Conservation (phyloP, 2,888 invertebrate species). For the Drosophila nigricruria region DNA sequence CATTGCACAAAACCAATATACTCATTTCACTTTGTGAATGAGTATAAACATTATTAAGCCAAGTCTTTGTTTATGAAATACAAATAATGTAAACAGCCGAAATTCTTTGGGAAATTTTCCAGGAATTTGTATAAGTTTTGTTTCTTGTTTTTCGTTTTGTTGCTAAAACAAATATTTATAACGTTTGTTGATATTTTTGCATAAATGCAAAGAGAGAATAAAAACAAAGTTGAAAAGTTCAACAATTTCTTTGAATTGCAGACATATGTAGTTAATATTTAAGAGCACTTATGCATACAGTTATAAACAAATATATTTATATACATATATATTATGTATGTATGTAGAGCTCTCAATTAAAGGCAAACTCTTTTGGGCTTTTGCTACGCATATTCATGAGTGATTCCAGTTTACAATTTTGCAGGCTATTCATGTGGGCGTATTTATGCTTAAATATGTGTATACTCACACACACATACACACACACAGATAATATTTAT, state of each 20-base stretch:
- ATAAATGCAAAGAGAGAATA: not conserved
- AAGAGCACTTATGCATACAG: not conserved
- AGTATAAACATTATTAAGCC: not conserved
- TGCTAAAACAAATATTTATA: slow-evolving; percentile 8
- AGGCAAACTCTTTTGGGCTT: not conserved
- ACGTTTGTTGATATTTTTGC: slow-evolving; percentile 6
- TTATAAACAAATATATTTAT: not conserved
- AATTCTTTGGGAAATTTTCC: slow-evolving; percentile 1
- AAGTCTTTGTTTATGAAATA: not conserved
- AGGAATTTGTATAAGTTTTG: not conserved
- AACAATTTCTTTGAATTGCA: not conserved
- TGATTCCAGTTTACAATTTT: slow-evolving; percentile 25
- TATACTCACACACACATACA: not conserved
- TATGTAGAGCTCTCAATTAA: slow-evolving; percentile 17
- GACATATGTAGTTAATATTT: slow-evolving; percentile 9
- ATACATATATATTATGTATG: not conserved
- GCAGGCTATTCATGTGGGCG: slow-evolving; percentile 10
- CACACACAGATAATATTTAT: not conserved
- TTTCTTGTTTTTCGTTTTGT: not conserved
- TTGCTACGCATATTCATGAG: slow-evolving; percentile 9
- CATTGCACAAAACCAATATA: too few species aligned
- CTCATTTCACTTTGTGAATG: too few species aligned
- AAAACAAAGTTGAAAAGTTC: slow-evolving; percentile 6
- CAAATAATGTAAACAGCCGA: not conserved
- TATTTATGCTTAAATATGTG: slow-evolving; percentile 5